Percentiles rank a stretch among this genome's conserved stretches.
phyloP scores from a whole-genome alignment of 2,888 invertebrate genomes.

The Lamellibrachia satsuma region DNA sequence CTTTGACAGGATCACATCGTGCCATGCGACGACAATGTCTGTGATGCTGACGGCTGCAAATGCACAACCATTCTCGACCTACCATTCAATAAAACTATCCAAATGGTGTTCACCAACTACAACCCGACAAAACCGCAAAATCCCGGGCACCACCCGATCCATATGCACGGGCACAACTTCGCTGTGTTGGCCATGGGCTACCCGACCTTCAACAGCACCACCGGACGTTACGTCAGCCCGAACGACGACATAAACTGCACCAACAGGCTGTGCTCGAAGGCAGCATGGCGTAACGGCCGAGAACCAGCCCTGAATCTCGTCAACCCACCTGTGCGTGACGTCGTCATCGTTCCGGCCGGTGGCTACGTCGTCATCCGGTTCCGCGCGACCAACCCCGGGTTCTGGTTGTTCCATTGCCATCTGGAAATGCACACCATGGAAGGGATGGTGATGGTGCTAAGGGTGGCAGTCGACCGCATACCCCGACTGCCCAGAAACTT shows the following conservation, averaged over 20 bases:
- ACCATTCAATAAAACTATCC: constrained; percentile 47
- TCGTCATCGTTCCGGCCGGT: constrained; percentile 57
- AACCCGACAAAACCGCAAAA: not conserved
- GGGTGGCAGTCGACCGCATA: not conserved
- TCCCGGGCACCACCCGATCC: constrained; percentile 52
- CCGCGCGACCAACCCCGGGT: constrained; percentile 57
- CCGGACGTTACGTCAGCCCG: constrained; percentile 41
- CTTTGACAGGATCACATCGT: not conserved
- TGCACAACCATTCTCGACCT: constrained; percentile 49
- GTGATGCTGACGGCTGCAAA: constrained; percentile 38
- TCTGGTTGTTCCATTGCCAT: constrained; percentile 61
- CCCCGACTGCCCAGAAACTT: not conserved
- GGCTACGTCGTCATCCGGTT: constrained; percentile 60
- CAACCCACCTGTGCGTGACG: constrained; percentile 55
- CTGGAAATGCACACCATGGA: constrained; percentile 53
- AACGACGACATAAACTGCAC: constrained; percentile 47
- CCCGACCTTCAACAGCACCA: constrained; percentile 32
- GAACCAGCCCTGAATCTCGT: constrained; percentile 48
- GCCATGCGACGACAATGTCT: constrained; percentile 20
- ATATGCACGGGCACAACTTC: constrained; percentile 60
- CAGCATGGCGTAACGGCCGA: constrained; percentile 48
- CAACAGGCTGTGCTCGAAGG: constrained; percentile 45
- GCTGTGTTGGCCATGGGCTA: constrained; percentile 57
- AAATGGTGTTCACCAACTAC: constrained; percentile 48
- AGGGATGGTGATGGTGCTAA: constrained; percentile 51